Percentiles rank a stretch among this genome's conserved stretches.
These are phyloP conservation scores for Ahaetulla prasina DNA, from an alignment of 2,113 vertebrate genomes.

Conservation along the genomic window DNA sequence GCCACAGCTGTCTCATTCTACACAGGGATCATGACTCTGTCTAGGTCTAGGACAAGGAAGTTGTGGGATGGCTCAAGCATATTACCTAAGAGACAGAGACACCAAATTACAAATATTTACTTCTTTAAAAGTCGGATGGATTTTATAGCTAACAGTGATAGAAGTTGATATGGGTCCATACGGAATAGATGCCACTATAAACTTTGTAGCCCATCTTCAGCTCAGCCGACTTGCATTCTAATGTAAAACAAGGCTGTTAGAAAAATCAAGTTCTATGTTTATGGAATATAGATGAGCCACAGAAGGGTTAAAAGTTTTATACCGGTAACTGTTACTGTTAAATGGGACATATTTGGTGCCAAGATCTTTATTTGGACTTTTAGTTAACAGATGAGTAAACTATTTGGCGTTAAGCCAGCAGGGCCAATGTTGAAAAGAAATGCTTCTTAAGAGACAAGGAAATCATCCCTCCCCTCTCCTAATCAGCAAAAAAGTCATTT, in stretches of 20 bases:
- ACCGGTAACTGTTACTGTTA: slow-evolving; percentile 25
- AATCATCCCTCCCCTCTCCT: not conserved
- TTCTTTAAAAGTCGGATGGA: not conserved
- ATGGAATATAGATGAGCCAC: slow-evolving; percentile 50
- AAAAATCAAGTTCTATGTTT: slow-evolving; percentile 40
- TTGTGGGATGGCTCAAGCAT: not conserved
- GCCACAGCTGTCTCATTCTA: no score
- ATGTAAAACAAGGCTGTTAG: slow-evolving; percentile 16
- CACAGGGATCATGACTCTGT: not conserved
- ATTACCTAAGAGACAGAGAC: not conserved
- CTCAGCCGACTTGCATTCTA: not conserved
- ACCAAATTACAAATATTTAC: not conserved
- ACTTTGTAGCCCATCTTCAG: rapidly evolving
- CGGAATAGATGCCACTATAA: not conserved
- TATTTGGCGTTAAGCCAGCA: slow-evolving; percentile 51
- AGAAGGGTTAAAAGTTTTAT: slow-evolving; percentile 39
- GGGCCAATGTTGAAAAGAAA: slow-evolving; percentile 19
- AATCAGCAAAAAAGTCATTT: not conserved
- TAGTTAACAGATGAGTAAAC: slow-evolving; percentile 62
- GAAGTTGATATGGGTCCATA: not conserved
- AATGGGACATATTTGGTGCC: slow-evolving; percentile 33
- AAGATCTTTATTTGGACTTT: slow-evolving; percentile 57
- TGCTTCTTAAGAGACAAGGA: not conserved
- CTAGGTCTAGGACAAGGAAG: not conserved
- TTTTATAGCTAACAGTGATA: not conserved